A percentile compares a stretch with the other conserved stretches of the same genome.
These are phyloP conservation scores for Epizoanthus ramosus DNA, from an alignment of 92 coral and sea anemone genomes.

Conservation along the genomic window DNA sequence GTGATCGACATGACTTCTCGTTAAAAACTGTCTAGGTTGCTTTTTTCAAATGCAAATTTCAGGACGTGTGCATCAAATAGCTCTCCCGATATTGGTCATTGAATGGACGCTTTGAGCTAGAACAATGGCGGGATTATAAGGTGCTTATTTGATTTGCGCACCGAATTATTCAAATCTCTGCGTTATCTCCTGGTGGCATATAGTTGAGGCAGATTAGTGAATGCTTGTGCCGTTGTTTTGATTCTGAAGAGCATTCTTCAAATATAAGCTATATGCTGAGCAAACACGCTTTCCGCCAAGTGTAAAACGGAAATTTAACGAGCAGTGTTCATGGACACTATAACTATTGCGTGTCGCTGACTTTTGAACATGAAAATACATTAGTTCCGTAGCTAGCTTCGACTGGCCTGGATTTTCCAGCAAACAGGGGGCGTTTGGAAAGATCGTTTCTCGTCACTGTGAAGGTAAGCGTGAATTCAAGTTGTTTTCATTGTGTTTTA, in stretches of 20 bases:
- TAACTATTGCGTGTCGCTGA: constrained; percentile 7
- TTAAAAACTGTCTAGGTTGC: not conserved
- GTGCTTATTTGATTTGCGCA: constrained; percentile 2
- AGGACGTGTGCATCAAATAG: not conserved
- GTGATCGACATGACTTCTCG: not conserved
- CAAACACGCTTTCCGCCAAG: not conserved
- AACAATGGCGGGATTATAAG: constrained; percentile 18
- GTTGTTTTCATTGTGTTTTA: too few relatives aligned
- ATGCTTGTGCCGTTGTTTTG: not conserved
- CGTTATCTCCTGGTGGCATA: not conserved
- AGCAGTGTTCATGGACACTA: not conserved
- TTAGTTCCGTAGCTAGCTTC: not conserved
- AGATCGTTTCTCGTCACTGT: too few relatives aligned
- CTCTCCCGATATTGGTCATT: not conserved
- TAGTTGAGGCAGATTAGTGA: not conserved
- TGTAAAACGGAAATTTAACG: constrained; percentile 17
- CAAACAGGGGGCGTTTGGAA: not conserved
- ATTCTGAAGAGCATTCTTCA: not conserved
- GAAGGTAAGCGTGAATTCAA: too few relatives aligned
- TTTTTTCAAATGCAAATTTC: constrained; percentile 7
- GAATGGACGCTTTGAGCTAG: not conserved
- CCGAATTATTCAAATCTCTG: constrained; percentile 5
- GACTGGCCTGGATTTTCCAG: not conserved
- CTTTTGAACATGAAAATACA: constrained; percentile 4
- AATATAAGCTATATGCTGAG: not conserved